phyloP scores from a whole-genome alignment of 2,888 invertebrate species.

The Leucophenga maculata region DNA sequence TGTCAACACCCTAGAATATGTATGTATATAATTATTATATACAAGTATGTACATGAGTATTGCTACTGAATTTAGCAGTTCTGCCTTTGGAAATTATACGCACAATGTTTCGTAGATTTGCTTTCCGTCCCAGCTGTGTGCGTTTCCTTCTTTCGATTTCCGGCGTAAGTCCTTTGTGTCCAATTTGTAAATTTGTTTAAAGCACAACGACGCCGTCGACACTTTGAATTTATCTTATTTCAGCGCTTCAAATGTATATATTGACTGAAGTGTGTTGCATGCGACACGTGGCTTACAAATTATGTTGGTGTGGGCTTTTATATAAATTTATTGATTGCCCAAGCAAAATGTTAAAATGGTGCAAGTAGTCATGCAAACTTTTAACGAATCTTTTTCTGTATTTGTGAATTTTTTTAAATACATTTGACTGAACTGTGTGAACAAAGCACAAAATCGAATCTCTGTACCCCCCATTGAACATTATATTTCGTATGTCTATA shows the following conservation, averaged over 20 bases:
- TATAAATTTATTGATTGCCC: too few species aligned
- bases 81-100: constrained; percentile 22
- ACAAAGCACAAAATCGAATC: too few species aligned
- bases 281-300: constrained; percentile 8
- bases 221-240: constrained; percentile 9
- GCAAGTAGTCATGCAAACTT: too few species aligned
- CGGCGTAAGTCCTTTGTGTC: constrained; percentile 37
- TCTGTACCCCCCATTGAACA: too few species aligned
- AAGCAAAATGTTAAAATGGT: too few species aligned
- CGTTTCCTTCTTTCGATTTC: constrained; percentile 7
- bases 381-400: too few species aligned
- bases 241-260: background rate
- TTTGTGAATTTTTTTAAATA: too few species aligned
- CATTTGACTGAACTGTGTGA: too few species aligned
- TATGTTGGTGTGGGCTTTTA: background rate
- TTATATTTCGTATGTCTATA: too few species aligned
- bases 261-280: background rate
- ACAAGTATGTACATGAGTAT: constrained; percentile 37
- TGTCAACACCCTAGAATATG: too few species aligned
- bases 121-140: constrained; percentile 19
- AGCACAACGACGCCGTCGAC: constrained; percentile 16
- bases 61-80: constrained; percentile 31
- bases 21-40: too few species aligned
- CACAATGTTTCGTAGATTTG: constrained; percentile 12
- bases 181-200: constrained; percentile 46